Base-by-base conservation (phyloP, 1,140 invertebrate species). In the Drosophila kikkawai region DNA sequence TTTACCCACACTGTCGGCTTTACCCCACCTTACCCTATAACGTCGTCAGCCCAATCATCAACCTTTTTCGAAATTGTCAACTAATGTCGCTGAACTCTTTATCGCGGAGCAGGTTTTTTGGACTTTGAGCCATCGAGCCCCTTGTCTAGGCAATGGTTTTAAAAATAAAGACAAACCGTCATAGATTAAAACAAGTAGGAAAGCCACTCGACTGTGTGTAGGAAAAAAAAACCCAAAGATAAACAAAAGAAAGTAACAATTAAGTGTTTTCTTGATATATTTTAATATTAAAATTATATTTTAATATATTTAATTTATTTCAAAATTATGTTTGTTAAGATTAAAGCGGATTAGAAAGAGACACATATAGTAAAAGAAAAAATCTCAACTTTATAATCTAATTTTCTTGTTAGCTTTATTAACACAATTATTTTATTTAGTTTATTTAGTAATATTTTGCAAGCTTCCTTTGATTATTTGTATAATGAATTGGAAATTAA, bases 51-150 rank as follows among this genome's bases (percentile, higher is more conserved):
- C 53, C 4, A 56, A 56, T 56, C 53, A 39, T 56, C 36, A 6
- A 7, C 19, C 36, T n/a, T 56, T 26, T 5, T 29, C 22, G 5
- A 39, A 56, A 26, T 39, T 56, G 53, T 56, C 17, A 26, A 39
- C 36, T 56, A 26, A 39, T 56, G 53, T 39, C 53, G 53, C 36
- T 56, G 53, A 56, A 39, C 53, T 39, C 36, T 22, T 56, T 56
- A 56, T 56, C 37, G 19, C 0, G 7, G 17, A 17, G 11, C 2
- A 13, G 9, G 32, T 6, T 19, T 22, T 22, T 7, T 39, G 53
- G 36, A 56, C 53, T 56, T 56, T 56, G 53, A 56, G 53, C 53
- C 53, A 11, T 56, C 36, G 53, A 56, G 53, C 53, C 53, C 53
- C 34, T 47, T 11, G 50, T 11, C 36, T 39, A 17, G 53, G 13